Evolutionary conservation across 2,888 invertebrate species (phyloP).

Genomic region (Apamea monoglypha): DNA sequence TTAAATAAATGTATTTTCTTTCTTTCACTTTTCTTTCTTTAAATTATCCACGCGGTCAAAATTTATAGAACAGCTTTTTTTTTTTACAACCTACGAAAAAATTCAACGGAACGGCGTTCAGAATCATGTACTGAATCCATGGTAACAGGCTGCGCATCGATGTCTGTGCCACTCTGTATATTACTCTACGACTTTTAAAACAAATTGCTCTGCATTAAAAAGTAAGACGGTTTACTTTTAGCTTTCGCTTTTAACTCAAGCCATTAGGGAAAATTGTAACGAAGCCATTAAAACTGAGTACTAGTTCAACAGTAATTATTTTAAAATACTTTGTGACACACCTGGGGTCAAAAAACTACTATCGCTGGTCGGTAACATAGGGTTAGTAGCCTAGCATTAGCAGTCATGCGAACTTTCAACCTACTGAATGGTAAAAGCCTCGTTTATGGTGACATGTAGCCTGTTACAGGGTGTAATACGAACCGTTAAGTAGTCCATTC

Average conservation of each 20-base stretch:
- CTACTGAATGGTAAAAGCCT: slow-evolving; percentile 36
- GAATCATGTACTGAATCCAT: not conserved
- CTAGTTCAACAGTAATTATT: slow-evolving; percentile 37
- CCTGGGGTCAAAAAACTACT: slow-evolving; percentile 32
- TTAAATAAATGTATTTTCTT: not conserved
- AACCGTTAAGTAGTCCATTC: slow-evolving; percentile 20
- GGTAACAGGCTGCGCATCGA: not conserved
- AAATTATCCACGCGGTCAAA: not conserved
- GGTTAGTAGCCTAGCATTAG: slow-evolving; percentile 18
- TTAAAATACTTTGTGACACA: slow-evolving; percentile 35
- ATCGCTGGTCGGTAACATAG: not conserved
- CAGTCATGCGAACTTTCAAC: slow-evolving; percentile 55
- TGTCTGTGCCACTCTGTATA: not conserved
- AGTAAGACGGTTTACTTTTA: slow-evolving; percentile 8
- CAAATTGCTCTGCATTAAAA: slow-evolving; percentile 20
- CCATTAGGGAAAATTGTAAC: slow-evolving; percentile 48
- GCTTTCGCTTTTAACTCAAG: slow-evolving; percentile 20
- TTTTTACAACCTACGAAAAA: not conserved
- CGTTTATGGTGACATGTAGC: slow-evolving; percentile 20
- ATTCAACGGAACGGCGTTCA: not conserved
- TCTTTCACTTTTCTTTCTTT: too few species aligned
- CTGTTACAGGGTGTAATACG: not conserved
- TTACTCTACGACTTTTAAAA: not conserved
- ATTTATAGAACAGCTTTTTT: not conserved
- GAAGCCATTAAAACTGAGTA: slow-evolving; percentile 35